phyloP scores from a whole-genome alignment of 2,797 vertebrate genomes.

The Mionectes olivaceus region DNA sequence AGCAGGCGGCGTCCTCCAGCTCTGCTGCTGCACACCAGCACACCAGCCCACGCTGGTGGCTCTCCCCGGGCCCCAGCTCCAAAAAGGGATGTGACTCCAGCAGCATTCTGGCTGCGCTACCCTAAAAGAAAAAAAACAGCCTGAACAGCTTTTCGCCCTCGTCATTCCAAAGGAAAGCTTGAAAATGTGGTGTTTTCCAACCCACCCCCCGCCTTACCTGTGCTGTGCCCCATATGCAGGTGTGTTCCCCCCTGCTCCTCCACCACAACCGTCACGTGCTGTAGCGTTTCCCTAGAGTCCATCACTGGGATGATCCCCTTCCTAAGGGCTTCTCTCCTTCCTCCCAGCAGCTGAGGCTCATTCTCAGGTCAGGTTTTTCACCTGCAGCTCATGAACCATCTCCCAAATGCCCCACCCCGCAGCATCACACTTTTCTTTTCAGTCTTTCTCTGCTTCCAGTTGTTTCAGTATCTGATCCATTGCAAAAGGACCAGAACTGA shows the following conservation, averaged over 20 bases:
- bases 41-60: accelerated
- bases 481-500: neutral
- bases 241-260: neutral
- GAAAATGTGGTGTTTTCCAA: accelerated
- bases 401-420: neutral
- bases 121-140: neutral
- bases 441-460: neutral
- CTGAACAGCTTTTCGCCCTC: neutral
- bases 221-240: accelerated
- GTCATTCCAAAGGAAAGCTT: neutral
- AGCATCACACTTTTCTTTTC: neutral
- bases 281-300: neutral
- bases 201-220: accelerated
- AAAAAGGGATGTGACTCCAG: neutral
- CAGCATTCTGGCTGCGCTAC: neutral
- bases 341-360: neutral
- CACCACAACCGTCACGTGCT: neutral
- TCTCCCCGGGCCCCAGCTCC: neutral
- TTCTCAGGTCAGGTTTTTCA: neutral
- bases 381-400: neutral
- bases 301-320: neutral
- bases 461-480: neutral
- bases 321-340: neutral
- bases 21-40: neutral
- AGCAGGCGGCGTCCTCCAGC: neutral